These are phyloP conservation scores for Rhabdomys dilectus DNA, from an alignment of 2,113 vertebrate species.

Conservation along the genomic window DNA sequence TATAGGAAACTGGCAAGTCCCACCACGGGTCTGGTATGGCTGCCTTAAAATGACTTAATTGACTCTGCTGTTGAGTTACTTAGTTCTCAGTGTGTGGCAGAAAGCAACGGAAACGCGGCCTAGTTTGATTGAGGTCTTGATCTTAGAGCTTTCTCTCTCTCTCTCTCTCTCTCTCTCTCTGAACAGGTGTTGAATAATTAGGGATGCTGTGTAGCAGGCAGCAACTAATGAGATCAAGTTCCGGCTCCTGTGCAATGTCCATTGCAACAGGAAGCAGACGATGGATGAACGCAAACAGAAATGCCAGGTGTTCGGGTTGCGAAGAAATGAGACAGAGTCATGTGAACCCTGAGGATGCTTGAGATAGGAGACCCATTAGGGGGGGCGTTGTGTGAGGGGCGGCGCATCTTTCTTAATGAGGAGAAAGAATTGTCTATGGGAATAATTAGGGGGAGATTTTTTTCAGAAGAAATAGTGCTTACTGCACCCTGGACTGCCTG, in stretches of 20 bases:
- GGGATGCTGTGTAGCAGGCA: background rate
- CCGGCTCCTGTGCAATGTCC: background rate
- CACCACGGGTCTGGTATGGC: background rate
- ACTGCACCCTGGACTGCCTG: background rate
- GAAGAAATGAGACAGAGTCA: constrained; percentile 32
- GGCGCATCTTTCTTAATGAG: background rate
- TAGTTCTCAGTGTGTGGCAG: background rate
- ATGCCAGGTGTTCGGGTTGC: background rate
- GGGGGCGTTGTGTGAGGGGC: background rate
- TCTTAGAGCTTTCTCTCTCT: background rate
- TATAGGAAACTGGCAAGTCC: background rate
- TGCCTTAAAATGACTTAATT: constrained; percentile 40
- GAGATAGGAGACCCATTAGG: background rate
- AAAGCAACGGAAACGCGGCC: background rate
- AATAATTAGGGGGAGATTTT: background rate
- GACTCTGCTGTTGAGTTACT: background rate
- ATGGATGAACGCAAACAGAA: background rate
- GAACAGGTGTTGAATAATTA: background rate
- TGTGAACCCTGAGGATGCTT: background rate
- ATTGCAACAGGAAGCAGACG: background rate
- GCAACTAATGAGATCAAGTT: background rate
- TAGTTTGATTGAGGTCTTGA: constrained; percentile 53
- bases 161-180: too few species aligned
- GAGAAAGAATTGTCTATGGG: background rate
- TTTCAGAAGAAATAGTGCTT: background rate